Percentiles rank a stretch among this genome's conserved stretches.
Evolutionary conservation across 1,140 invertebrate species (phyloP).

Genomic region (Brachionus manjavacas): DNA sequence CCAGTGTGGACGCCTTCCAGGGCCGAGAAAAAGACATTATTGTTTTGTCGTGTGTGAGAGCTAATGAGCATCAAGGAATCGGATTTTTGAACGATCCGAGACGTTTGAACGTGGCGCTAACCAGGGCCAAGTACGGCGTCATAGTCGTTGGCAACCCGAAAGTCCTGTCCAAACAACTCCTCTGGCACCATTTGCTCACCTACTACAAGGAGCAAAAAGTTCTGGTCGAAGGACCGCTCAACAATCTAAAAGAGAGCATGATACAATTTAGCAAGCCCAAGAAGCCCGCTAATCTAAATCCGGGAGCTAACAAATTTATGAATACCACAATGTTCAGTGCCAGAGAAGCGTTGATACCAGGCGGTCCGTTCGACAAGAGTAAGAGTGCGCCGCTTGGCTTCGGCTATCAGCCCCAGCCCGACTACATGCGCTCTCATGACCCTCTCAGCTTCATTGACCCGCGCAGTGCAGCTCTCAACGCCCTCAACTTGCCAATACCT

Average conservation of each 20-base stretch:
- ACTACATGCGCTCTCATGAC: slow-evolving; percentile 20
- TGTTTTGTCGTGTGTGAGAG: slow-evolving; percentile 84
- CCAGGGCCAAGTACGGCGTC: slow-evolving; percentile 85
- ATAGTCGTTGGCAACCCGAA: slow-evolving; percentile 99
- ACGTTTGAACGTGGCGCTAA: slow-evolving; percentile 93
- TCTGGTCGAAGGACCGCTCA: slow-evolving; percentile 92
- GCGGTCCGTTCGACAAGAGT: not conserved
- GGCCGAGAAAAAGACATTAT: slow-evolving; percentile 93
- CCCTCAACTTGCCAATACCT: slow-evolving; percentile 31
- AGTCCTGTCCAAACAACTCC: slow-evolving; percentile 90
- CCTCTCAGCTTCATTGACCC: slow-evolving; percentile 33
- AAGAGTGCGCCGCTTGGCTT: not conserved
- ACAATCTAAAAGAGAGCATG: slow-evolving; percentile 78
- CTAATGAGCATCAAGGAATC: slow-evolving; percentile 84
- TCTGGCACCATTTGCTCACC: slow-evolving; percentile 95
- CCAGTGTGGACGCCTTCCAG: slow-evolving; percentile 94
- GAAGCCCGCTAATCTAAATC: not conserved
- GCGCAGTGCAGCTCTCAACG: not conserved
- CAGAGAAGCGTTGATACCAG: slow-evolving; percentile 33
- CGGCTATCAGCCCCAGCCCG: not conserved
- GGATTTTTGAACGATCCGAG: slow-evolving; percentile 94
- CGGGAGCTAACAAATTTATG: not conserved
- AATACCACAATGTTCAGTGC: slow-evolving; percentile 13
- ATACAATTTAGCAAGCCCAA: slow-evolving; percentile 41
- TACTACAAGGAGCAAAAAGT: slow-evolving; percentile 98